phyloP scores from a whole-genome alignment of 2,113 vertebrate species.

The Hucho hucho region DNA sequence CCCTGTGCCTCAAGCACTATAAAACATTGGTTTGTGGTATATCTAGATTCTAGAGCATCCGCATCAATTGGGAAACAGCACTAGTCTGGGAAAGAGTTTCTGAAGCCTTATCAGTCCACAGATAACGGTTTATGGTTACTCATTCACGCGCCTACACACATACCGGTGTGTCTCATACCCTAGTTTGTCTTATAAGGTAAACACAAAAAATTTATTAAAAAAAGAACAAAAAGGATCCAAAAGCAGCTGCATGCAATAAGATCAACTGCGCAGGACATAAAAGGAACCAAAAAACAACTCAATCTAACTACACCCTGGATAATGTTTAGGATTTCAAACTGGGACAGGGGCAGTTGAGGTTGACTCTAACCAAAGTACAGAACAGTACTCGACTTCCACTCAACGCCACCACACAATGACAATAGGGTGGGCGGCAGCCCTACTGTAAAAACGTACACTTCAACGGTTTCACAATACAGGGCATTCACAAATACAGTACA shows the following conservation, averaged over 20 bases:
- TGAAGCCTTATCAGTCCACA: not conserved
- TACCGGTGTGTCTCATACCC: not conserved
- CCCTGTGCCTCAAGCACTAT: not conserved
- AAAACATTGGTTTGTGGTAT: not conserved
- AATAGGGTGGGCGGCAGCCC: not conserved
- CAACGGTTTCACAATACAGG: slow-evolving; percentile 24
- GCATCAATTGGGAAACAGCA: not conserved
- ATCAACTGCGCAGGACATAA: not conserved
- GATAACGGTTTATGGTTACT: not conserved
- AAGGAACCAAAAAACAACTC: not conserved
- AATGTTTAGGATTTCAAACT: slow-evolving; percentile 11
- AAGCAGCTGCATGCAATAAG: slow-evolving; percentile 40
- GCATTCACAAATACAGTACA: slow-evolving; percentile 43
- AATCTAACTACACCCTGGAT: not conserved
- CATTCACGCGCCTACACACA: not conserved
- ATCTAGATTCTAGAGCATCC: not conserved
- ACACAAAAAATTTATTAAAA: not conserved
- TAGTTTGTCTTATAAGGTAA: slow-evolving; percentile 42
- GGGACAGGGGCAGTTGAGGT: slow-evolving; percentile 18
- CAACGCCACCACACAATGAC: slow-evolving; percentile 5
- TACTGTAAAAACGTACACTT: slow-evolving; percentile 23
- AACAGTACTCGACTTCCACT: slow-evolving; percentile 45
- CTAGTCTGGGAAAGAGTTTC: not conserved
- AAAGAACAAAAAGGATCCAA: slow-evolving; percentile 15
- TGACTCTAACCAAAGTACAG: slow-evolving; percentile 16